Evolutionary conservation across 2,797 vertebrate genomes (phyloP).

Genomic region (Propithecus deckenii): DNA sequence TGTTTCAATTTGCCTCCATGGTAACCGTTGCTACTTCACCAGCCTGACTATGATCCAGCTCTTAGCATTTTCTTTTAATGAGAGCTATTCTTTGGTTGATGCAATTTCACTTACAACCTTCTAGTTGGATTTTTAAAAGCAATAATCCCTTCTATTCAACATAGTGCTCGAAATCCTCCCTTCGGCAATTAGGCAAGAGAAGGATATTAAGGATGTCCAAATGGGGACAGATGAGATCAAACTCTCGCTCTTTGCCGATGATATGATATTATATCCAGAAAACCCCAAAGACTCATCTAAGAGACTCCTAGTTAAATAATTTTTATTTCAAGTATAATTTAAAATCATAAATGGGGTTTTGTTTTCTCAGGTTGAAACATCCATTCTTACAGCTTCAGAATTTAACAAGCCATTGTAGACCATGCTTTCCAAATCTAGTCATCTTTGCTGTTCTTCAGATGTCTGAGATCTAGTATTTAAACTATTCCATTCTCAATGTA

Average conservation of each 20-base stretch:
- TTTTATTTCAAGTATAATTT: conserved; percentile 75
- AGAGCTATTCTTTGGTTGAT: conserved; percentile 38
- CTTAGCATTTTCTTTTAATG: conserved; percentile 53
- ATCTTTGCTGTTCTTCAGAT: conserved; percentile 44
- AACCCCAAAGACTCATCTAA: too few species aligned
- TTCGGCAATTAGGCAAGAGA: too few species aligned
- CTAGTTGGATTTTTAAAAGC: conserved; percentile 21
- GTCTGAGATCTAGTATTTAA: conserved; percentile 36
- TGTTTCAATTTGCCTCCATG: conserved; percentile 47
- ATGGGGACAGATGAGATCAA: too few species aligned
- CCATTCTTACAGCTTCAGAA: conserved; percentile 54
- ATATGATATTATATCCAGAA: too few species aligned
- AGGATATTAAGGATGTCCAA: too few species aligned
- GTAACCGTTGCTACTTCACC: conserved; percentile 19
- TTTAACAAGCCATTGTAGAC: conserved; percentile 52
- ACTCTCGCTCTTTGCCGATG: too few species aligned
- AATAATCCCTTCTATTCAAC: neutral
- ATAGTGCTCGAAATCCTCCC: too few species aligned
- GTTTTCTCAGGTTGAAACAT: conserved; percentile 54
- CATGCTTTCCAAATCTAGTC: conserved; percentile 20
- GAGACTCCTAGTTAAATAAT: conserved; percentile 34
- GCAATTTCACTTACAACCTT: neutral
- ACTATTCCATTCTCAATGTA: neutral
- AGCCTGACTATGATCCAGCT: neutral
- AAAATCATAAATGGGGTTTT: conserved; percentile 74